Evolutionary conservation across 1,140 invertebrate genomes (phyloP).

Genomic region (Andrena cerasifolii): DNA sequence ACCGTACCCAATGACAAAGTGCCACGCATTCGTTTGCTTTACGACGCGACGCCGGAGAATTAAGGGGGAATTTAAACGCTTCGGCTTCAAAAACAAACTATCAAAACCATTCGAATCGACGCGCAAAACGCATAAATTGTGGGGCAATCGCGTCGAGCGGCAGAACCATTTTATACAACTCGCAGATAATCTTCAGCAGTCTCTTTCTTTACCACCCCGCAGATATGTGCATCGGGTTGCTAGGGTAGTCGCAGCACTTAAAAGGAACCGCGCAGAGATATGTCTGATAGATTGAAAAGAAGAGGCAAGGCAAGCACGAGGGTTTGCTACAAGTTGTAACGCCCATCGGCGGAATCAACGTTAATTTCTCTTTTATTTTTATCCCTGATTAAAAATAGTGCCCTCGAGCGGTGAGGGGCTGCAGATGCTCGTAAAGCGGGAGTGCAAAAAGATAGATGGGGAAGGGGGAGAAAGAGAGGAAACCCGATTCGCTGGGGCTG

Average conservation of each 20-base stretch:
- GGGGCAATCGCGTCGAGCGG: too few relatives aligned
- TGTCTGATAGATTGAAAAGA: conserved; percentile 3
- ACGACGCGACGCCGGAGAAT: too few relatives aligned
- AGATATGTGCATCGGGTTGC: too few relatives aligned
- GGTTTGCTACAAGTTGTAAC: conserved; percentile 16
- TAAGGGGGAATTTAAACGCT: not conserved
- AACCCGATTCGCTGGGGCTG: conserved; percentile 9
- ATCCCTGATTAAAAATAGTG: conserved; percentile 49
- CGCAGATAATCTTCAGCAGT: not conserved
- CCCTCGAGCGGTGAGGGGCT: conserved; percentile 11
- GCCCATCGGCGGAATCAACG: conserved; percentile 41
- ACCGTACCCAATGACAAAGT: not conserved
- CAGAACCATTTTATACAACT: not conserved
- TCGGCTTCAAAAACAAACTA: not conserved
- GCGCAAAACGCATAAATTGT: too few relatives aligned
- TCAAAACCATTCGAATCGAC: not conserved
- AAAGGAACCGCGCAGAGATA: not conserved
- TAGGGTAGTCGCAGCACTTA: not conserved
- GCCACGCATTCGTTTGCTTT: not conserved
- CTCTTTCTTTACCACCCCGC: not conserved
- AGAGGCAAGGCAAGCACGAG: not conserved
- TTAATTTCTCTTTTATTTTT: conserved; percentile 27
- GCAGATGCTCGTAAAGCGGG: not conserved
- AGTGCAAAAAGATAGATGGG: not conserved
- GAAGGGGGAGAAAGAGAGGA: not conserved